Percentiles rank a stretch among this genome's conserved stretches.
phyloP scores from a whole-genome alignment of 2,888 invertebrate species.

The Blera fallax region DNA sequence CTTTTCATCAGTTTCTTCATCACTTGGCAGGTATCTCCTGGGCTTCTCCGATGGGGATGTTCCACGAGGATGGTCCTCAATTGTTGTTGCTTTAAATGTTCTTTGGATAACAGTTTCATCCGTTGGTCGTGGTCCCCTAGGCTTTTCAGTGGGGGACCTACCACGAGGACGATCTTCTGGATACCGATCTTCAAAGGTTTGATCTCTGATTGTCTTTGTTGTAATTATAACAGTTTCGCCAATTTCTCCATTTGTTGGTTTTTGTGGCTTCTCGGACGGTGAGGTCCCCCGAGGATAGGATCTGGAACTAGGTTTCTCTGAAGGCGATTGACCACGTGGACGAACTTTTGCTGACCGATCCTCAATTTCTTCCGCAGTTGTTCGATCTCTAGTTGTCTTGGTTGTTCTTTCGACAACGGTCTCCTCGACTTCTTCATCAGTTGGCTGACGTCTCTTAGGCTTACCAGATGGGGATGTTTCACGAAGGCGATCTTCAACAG shows the following conservation, averaged over 20 bases:
- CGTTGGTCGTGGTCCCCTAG: not conserved
- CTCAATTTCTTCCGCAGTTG: slow-evolving; percentile 35
- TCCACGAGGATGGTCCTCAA: not conserved
- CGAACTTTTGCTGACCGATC: not conserved
- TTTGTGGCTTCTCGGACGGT: not conserved
- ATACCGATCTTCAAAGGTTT: not conserved
- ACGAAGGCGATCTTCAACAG: not conserved
- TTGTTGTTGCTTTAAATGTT: not conserved
- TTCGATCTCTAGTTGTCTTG: not conserved
- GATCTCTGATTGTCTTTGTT: not conserved
- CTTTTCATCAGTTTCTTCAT: slow-evolving; percentile 6
- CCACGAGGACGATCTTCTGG: not conserved
- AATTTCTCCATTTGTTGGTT: not conserved
- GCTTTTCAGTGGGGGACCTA: slow-evolving; percentile 8
- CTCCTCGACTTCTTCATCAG: not conserved
- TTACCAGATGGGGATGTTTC: slow-evolving; percentile 25
- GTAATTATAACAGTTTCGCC: too few species aligned
- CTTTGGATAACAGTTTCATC: slow-evolving; percentile 13
- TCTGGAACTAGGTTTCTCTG: not conserved
- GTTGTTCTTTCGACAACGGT: not conserved
- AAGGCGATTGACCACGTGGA: slow-evolving; percentile 9
- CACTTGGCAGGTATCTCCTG: not conserved
- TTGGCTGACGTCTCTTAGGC: not conserved
- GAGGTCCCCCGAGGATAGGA: slow-evolving; percentile 1
- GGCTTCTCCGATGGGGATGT: slow-evolving; percentile 27